Conservation (phyloP, 2,113 vertebrate genomes). For the Sarotherodon lohbergeri region DNA sequence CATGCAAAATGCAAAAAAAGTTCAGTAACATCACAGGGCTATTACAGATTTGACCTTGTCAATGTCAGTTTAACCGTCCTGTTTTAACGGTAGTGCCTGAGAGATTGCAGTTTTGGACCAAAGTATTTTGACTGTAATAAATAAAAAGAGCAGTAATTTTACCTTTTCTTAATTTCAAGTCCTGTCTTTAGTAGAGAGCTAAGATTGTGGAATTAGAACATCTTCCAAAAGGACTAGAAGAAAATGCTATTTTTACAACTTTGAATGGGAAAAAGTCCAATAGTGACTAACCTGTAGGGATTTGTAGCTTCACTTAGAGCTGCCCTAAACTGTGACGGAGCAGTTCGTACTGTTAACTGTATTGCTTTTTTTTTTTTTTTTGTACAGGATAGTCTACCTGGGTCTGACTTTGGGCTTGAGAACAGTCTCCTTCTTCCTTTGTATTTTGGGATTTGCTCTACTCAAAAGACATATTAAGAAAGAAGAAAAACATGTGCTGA, state of each 20-base stretch:
- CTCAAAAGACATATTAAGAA: constrained; percentile 73
- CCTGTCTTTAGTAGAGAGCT: neutral
- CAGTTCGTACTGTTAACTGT: neutral
- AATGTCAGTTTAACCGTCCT: neutral
- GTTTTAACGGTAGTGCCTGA: neutral
- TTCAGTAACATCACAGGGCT: neutral
- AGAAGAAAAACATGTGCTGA: constrained; percentile 54
- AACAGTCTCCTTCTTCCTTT: constrained; percentile 79
- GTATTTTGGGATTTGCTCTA: constrained; percentile 74
- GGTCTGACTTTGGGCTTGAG: constrained; percentile 84
- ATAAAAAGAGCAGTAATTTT: neutral
- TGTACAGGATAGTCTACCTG: constrained; percentile 81
- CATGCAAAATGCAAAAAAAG: neutral
- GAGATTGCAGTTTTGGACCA: neutral
- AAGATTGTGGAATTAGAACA: neutral
- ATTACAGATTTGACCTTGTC: neutral
- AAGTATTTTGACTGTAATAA: neutral
- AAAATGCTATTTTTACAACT: neutral
- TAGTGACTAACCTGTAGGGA: neutral
- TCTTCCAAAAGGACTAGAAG: neutral
- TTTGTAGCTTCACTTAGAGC: neutral
- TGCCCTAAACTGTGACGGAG: neutral
- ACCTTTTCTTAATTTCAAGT: neutral
- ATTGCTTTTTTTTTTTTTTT: neutral
- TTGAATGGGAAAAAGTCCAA: neutral